Percentiles rank a stretch among this genome's conserved stretches.
phyloP scores from a whole-genome alignment of 2,888 invertebrate genomes.

The Smittia sp. region DNA sequence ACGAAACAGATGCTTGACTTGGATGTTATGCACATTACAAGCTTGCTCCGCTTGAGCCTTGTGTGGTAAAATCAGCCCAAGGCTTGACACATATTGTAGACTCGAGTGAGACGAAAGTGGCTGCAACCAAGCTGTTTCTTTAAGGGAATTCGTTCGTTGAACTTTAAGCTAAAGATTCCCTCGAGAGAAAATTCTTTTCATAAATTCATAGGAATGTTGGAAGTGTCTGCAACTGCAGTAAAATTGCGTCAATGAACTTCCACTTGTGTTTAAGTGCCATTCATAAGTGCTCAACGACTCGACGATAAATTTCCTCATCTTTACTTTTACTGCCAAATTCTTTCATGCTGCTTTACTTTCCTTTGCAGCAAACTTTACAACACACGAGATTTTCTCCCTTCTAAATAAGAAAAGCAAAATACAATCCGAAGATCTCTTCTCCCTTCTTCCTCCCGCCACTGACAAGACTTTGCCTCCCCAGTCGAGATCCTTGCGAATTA shows the following conservation, averaged over 20 bases:
- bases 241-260: slow-evolving; percentile 1
- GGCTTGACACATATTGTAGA: too few species aligned
- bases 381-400: not conserved
- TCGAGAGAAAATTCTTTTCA: not conserved
- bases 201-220: not conserved
- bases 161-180: too few species aligned
- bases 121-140: too few species aligned
- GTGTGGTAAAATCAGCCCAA: too few species aligned
- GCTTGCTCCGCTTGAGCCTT: too few species aligned
- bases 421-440: not conserved
- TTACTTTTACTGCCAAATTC: not conserved
- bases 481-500: slow-evolving; percentile 18
- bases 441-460: not conserved
- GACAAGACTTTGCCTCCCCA: too few species aligned
- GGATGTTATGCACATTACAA: too few species aligned
- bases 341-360: not conserved
- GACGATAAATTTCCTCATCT: not conserved
- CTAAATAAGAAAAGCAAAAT: not conserved
- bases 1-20: too few species aligned
- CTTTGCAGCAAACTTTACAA: too few species aligned
- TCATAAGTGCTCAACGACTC: not conserved
- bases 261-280: not conserved
- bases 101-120: too few species aligned
- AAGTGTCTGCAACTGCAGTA: not conserved
- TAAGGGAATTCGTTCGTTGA: too few species aligned